Evolutionary conservation across 2,888 invertebrate species (phyloP), one percentile per base, ranked within the genome.

Genomic region (Drosophila lacicola): DNA sequence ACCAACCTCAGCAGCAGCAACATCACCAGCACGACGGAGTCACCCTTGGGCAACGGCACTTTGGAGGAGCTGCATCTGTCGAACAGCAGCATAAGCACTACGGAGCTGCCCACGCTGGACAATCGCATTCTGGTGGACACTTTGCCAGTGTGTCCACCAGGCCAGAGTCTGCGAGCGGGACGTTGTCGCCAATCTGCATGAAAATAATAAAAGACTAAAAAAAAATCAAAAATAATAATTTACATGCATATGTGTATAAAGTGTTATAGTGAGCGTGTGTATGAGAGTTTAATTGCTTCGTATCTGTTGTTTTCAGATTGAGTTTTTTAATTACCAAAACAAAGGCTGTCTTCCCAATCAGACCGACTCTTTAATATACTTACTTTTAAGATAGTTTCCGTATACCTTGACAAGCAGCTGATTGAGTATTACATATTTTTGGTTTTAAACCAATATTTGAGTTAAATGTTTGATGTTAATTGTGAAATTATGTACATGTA

Each of bases 81-180:
- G 6, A 51, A 34, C 36, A 44, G 3, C 19, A 61, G 21, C 13
- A 25, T 21, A 2, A 51, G 25, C 8, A 39, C 51, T 10, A 69
- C 75, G 8, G 55, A 58, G n/a, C 2, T 54, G 2, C 76, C 76
- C 8, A 14, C 3, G 2, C 29, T 83, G 1, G 86, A 62, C 46
- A 83, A 83, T 65, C 88, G 83, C 5, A 82, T 83, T 21, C 46
- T 88, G 5, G 11, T 88, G 4, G 88, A 88, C 0, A 68, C 73
- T 5, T 17, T 56, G 13, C 69, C 63, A 1, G 39, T 51, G 1
- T 83, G 83, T 56, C 62, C 51, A 8, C 56, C 53, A 0, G 90
- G 90, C 19, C 71, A 49, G 3, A 65, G 64, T 33, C 50, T 89
- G 25, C 51, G 72, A 17, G 79, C 65, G 13, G 86, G 88, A 11